Base-by-base conservation (phyloP, 2,113 vertebrate species). In the Brachyistius frenatus region DNA sequence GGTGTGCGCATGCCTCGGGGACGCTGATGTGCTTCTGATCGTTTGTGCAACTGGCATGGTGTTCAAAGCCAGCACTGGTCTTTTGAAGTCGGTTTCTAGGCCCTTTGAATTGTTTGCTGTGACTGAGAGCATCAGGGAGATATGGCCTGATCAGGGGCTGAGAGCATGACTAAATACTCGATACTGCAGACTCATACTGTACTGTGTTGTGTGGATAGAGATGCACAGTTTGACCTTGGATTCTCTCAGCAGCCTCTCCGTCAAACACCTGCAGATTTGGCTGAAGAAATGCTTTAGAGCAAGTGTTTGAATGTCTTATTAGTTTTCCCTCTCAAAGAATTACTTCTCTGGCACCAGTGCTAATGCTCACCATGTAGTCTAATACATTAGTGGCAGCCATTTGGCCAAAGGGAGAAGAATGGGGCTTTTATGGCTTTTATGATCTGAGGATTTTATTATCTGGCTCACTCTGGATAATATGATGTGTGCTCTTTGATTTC, bases 391-490 rank as follows among this genome's bases (percentile, higher is more conserved):
- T 73, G 46, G 66, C 84, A 89, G 84, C 66, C 67, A 83, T 87
- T 90, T 84, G 79, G 87, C 88, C 76, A 68, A 73, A 84, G 73
- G 91, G 83, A 76, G 65, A 50, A 69, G 68, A 87, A 79, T 86
- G 60, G 55, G 60, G 62, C 76, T 91, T 92, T 91, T 89, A 91
- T 91, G 86, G 85, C 66, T 91, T 93, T 93, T 93, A 92, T 91
- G 89, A 92, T 91, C 77, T 86, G 73, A 86, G 57, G 80, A 83
- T 87, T 92, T 92, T 91, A 91, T 90, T 90, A 91, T 92, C 88
- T 87, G 53, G 66, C 76, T 83, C 76, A 79, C 80, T 86, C 81
- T 83, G 80, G 66, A 74, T 89, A 88, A 88, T 89, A 80, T 66
- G 81, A 88, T 57, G 71, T 74, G 78, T 84, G 81, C 80, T 70